These are phyloP conservation scores for Microctenopoma steveboyesi DNA, from an alignment of 2,797 vertebrate species.

Conservation along the genomic window DNA sequence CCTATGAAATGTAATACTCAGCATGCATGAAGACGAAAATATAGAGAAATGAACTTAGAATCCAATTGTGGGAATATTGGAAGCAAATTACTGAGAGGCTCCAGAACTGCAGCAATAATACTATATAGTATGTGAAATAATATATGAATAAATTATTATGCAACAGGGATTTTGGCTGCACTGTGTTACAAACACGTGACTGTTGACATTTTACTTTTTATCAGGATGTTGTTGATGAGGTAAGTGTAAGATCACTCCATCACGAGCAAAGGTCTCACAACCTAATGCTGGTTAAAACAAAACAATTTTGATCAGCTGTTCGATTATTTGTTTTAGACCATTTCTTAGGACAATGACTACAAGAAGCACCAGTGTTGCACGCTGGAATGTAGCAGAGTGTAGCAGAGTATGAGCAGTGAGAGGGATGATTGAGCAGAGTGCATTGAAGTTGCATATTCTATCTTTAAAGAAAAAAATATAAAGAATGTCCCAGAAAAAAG, in stretches of 20 bases:
- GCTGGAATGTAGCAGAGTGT: no score
- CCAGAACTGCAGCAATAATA: conserved; percentile 87
- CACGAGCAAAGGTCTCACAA: not conserved
- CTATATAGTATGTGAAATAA: conserved; percentile 79
- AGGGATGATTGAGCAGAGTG: no score
- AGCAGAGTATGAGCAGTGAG: no score
- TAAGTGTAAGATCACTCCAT: conserved; percentile 5
- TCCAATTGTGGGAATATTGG: conserved; percentile 73
- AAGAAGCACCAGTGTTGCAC: no score
- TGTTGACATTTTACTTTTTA: conserved; percentile 17
- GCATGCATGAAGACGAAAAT: conserved; percentile 84
- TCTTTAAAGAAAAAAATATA: no score
- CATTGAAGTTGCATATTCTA: no score
- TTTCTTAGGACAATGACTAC: no score
- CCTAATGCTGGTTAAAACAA: not conserved
- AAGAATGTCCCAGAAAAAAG: no score
- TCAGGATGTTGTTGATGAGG: conserved; percentile 8
- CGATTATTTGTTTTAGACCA: no score
- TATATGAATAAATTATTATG: conserved; percentile 83
- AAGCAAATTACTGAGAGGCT: conserved; percentile 75
- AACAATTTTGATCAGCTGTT: no score
- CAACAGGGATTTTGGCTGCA: conserved; percentile 56
- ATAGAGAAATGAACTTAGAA: conserved; percentile 78
- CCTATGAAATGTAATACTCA: conserved; percentile 84
- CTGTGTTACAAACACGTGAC: conserved; percentile 42